Conservation (phyloP, 2,113 vertebrate genomes). For the Gymnorhina tibicen region DNA sequence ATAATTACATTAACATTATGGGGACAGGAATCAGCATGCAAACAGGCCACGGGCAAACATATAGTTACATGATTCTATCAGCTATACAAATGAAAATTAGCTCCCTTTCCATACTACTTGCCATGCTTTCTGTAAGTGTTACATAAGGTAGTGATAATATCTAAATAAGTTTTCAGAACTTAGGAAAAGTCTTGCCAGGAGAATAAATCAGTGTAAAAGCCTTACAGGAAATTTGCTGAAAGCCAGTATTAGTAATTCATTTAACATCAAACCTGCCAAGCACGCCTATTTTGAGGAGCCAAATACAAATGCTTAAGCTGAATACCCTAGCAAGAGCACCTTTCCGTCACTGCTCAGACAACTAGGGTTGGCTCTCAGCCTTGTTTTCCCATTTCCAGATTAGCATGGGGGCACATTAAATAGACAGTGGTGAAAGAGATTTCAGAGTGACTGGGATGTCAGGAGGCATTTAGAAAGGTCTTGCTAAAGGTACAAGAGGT, state of each 20-base stretch:
- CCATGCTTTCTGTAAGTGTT: background rate
- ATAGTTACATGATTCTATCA: slow-evolving; percentile 36
- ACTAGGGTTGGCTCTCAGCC: background rate
- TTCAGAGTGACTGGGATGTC: background rate
- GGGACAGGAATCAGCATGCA: slow-evolving; percentile 38
- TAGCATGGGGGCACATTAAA: background rate
- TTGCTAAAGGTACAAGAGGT: background rate
- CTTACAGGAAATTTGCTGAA: slow-evolving; percentile 13
- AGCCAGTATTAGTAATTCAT: background rate
- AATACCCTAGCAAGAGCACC: background rate
- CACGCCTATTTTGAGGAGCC: background rate
- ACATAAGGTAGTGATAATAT: slow-evolving; percentile 40
- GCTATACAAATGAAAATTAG: slow-evolving; percentile 38
- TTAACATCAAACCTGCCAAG: background rate
- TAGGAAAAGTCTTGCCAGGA: background rate
- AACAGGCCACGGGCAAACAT: slow-evolving; percentile 31
- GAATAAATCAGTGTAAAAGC: slow-evolving; percentile 4
- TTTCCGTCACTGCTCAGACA: background rate
- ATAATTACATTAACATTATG: slow-evolving; percentile 39
- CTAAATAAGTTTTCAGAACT: background rate
- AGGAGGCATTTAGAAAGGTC: background rate
- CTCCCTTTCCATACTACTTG: slow-evolving; percentile 15
- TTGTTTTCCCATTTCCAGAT: background rate
- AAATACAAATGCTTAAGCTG: background rate
- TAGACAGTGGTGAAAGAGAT: background rate